phyloP scores from a whole-genome alignment of 1,140 invertebrate genomes.

The Drosophila repleta region DNA sequence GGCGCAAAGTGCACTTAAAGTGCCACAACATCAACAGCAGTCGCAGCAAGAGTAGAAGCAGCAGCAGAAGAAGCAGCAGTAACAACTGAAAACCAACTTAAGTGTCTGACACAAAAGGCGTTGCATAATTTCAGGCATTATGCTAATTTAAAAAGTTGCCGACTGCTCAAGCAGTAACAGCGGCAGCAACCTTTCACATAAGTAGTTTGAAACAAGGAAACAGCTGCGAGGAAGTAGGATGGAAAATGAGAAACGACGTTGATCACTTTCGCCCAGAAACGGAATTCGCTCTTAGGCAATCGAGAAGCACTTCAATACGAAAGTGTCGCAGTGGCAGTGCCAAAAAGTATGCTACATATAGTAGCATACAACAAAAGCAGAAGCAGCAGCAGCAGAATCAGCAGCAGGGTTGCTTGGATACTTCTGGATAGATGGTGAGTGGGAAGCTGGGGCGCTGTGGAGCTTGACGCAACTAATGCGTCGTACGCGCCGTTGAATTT shows the following conservation, averaged over 20 bases:
- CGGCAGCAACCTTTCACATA: conserved; percentile 38
- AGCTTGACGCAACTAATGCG: conserved; percentile 75
- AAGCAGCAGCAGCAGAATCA: conserved; percentile 35
- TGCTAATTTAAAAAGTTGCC: conserved; percentile 76
- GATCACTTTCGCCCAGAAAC: conserved; percentile 67
- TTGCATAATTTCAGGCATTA: conserved; percentile 80
- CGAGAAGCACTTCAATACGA: conserved; percentile 67
- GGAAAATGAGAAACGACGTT: conserved; percentile 34
- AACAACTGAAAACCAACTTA: conserved; percentile 28
- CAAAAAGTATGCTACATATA: conserved; percentile 55
- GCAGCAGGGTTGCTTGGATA: conserved; percentile 20
- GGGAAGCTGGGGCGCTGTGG: not conserved
- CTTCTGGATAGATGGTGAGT: not conserved
- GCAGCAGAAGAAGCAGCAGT: conserved; percentile 5
- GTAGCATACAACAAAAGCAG: conserved; percentile 10
- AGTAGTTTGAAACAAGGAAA: conserved; percentile 60
- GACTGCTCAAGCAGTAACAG: conserved; percentile 45
- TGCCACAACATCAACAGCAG: conserved; percentile 40
- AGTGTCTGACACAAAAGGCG: conserved; percentile 50
- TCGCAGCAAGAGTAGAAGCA: not conserved
- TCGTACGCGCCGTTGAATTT: conserved; percentile 83
- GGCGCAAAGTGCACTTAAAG: conserved; percentile 70
- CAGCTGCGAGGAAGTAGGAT: conserved; percentile 24
- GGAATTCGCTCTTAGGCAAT: conserved; percentile 79
- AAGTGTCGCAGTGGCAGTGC: conserved; percentile 48